Base-by-base conservation (phyloP, 2,797 vertebrate species). In the Periparus ater region DNA sequence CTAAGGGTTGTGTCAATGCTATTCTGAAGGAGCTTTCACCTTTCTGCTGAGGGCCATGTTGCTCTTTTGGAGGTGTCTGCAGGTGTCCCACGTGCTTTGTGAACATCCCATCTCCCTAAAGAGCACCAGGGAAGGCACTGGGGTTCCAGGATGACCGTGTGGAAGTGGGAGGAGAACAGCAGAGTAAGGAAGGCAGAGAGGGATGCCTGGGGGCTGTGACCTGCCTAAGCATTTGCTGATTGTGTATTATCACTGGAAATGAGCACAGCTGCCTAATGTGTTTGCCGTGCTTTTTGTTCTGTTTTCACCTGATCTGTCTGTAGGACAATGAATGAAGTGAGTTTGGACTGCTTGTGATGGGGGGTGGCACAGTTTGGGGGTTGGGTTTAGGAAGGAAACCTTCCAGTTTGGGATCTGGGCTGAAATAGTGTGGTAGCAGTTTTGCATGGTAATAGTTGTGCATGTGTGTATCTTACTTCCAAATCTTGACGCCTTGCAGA, bases 401-500 rank as follows among this genome's bases (percentile, higher is more conserved):
- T 88, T 29, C 20, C 57, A 34, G 62, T 72, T 91, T 84, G 2
- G 54, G 29, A 34, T 92, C 53, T 88, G 81, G 8, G 42, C 65
- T 78, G 57, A 57, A 88, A 34, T 16, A 3, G 25, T 45, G 17
- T 34, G 50, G 17, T 44, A 42, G 18, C 57, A 42, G 51, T n/a
- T 89, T 55, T 57, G 66, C 53, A 29, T 72, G 29, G 8, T 70
- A 67, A 25, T 50, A 58, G 48, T 19, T 92, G 88, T 92, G 47
- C 58, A 5, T 89, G 25, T 55, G 70, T 22, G 2, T 95, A 66
- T 93, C 84, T 95, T 19, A 20, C 13, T 85, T 67, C 29, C 85
- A 75, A 38, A 90, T 91, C 88, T 92, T n/a, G 91, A 90, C 5
- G 7, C 91, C 89, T 95, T 72, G 72, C 79, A 93, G 75, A 91